These are phyloP conservation scores for Thymelicus sylvestris DNA, from an alignment of 2,888 invertebrate genomes.

Conservation along the genomic window DNA sequence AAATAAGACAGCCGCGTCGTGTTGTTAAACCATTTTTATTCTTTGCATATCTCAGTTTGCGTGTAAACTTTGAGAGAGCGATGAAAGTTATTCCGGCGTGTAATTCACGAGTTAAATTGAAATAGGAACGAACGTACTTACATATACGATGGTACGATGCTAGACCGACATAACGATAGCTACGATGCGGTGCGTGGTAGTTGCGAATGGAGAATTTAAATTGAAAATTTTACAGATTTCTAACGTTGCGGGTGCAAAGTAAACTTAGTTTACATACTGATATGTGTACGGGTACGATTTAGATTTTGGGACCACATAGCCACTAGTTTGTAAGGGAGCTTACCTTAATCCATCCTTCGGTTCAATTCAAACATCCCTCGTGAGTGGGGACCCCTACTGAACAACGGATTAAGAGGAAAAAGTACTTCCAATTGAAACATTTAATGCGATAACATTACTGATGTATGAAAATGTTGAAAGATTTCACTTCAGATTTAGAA, in stretches of 20 bases:
- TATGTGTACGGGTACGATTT: neutral
- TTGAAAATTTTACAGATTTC: conserved; percentile 15
- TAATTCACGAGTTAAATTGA: conserved; percentile 25
- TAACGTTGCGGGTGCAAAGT: conserved; percentile 1
- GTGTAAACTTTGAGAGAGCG: conserved; percentile 21
- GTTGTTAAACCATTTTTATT: conserved; percentile 34
- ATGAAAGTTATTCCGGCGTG: conserved; percentile 36
- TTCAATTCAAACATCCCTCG: too few relatives aligned
- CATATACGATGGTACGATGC: neutral
- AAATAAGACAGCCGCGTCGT: conserved; percentile 37
- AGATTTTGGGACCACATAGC: neutral
- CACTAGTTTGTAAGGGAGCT: neutral
- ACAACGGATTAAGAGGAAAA: too few relatives aligned
- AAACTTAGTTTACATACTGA: neutral
- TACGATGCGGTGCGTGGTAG: neutral
- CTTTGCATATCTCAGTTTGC: conserved; percentile 38
- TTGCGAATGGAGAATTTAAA: conserved; percentile 15
- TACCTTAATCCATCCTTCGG: too few relatives aligned
- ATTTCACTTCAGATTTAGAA: too few relatives aligned
- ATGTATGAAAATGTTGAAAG: too few relatives aligned
- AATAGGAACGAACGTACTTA: conserved; percentile 10
- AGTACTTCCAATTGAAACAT: too few relatives aligned
- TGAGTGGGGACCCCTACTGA: too few relatives aligned
- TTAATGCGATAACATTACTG: too few relatives aligned
- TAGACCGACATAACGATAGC: conserved; percentile 2